Conservation (phyloP, 2,797 vertebrate genomes). For the Sebastes variabilis region DNA sequence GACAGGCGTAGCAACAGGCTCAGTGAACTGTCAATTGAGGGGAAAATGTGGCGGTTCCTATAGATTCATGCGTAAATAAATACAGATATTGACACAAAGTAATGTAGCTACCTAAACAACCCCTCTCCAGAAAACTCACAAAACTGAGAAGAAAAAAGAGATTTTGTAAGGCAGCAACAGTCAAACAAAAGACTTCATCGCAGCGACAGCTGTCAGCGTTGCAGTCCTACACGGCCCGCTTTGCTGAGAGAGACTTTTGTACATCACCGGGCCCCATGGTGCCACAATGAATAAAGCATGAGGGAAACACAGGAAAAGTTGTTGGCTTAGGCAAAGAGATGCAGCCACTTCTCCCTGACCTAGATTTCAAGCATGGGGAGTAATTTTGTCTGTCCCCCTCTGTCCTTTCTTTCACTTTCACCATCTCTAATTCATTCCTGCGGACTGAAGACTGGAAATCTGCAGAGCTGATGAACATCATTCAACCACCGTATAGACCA, state of each 20-base stretch:
- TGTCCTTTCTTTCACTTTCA: slow-evolving; percentile 9
- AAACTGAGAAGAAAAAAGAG: neutral
- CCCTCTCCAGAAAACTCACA: neutral
- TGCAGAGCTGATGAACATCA: neutral
- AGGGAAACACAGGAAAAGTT: slow-evolving; percentile 55
- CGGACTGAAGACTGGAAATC: neutral
- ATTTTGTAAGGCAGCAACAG: slow-evolving; percentile 2
- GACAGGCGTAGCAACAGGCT: too few relatives aligned
- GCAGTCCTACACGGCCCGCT: slow-evolving; percentile 16
- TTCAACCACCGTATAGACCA: neutral
- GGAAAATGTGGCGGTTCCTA: too few relatives aligned
- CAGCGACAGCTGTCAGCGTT: slow-evolving; percentile 58
- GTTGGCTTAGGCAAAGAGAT: slow-evolving; percentile 53
- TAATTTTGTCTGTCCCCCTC: slow-evolving; percentile 33
- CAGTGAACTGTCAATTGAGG: too few relatives aligned
- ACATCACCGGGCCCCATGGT: slow-evolving; percentile 34
- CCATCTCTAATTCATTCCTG: slow-evolving; percentile 13
- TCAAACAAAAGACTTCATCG: slow-evolving; percentile 21
- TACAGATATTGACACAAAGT: neutral
- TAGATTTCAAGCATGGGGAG: slow-evolving; percentile 52
- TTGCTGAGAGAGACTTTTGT: slow-evolving; percentile 41
- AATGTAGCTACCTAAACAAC: neutral
- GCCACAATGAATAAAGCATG: slow-evolving; percentile 72
- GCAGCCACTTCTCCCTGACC: slow-evolving; percentile 64
- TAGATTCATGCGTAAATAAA: neutral